Percentiles rank a stretch among this genome's conserved stretches.
These are phyloP conservation scores for Microcebus ravelobensis DNA, from an alignment of 2,113 vertebrate species.

Conservation along the genomic window DNA sequence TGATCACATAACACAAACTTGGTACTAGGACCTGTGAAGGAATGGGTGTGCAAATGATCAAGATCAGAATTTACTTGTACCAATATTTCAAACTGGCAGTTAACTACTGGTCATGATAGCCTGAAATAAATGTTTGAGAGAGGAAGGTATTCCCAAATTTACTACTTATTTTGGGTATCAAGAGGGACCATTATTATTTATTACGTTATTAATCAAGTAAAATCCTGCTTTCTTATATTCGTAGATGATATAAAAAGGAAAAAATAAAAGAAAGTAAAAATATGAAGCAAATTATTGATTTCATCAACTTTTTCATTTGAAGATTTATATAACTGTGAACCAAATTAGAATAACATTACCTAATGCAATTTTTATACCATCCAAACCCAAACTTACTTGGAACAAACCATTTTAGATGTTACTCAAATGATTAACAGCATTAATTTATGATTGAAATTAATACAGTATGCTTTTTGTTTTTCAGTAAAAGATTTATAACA, in stretches of 20 bases:
- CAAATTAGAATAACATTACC: background rate
- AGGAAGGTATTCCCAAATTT: background rate
- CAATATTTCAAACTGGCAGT: background rate
- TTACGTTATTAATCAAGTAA: background rate
- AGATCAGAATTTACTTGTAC: background rate
- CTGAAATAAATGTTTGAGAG: background rate
- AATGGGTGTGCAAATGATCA: background rate
- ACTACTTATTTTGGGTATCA: background rate
- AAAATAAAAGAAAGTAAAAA: background rate
- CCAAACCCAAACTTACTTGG: background rate
- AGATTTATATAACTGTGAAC: background rate
- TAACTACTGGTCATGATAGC: background rate
- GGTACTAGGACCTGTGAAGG: background rate
- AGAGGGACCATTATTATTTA: background rate
- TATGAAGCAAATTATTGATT: background rate
- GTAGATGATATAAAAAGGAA: background rate
- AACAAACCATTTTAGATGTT: background rate
- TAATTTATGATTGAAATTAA: background rate
- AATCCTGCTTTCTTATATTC: background rate
- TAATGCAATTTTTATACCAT: background rate
- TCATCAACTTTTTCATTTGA: background rate
- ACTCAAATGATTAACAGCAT: background rate
- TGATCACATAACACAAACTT: background rate
- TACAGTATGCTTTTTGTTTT: background rate
- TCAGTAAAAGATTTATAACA: background rate